Evolutionary conservation across 2,113 vertebrate genomes (phyloP).

Genomic region (Ammodytes marinus): DNA sequence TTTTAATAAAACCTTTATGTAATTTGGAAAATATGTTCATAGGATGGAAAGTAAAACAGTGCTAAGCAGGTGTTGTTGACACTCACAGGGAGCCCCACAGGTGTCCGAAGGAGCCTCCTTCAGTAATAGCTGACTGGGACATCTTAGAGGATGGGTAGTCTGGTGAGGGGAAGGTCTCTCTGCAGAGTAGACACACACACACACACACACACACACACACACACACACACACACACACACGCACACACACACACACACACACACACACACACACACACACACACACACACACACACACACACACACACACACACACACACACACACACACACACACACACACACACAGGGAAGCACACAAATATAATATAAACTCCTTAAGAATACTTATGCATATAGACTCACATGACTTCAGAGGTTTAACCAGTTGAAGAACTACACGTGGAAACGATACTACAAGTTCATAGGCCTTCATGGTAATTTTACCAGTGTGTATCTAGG

Average conservation of each 20-base stretch:
- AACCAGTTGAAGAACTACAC: too few species aligned
- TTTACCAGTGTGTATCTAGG: constrained; percentile 13
- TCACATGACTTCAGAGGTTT: too few species aligned
- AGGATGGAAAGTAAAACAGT: constrained; percentile 13
- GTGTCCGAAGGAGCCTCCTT: constrained; percentile 93
- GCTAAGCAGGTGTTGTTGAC: constrained; percentile 29
- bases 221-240: background rate
- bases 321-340: background rate
- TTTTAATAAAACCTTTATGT: constrained; percentile 1
- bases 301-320: background rate
- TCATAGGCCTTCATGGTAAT: background rate
- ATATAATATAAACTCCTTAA: background rate
- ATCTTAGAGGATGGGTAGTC: constrained; percentile 87
- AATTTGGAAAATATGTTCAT: constrained; percentile 1
- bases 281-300: background rate
- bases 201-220: constrained; percentile 11
- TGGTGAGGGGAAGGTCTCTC: constrained; percentile 86
- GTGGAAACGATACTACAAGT: background rate
- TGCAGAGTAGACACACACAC: constrained; percentile 60
- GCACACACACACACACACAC: background rate
- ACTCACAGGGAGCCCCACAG: constrained; percentile 98
- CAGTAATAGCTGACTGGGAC: constrained; percentile 89
- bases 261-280: background rate
- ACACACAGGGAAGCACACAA: background rate
- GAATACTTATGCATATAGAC: background rate